These are phyloP conservation scores for Acromyrmex charruanus DNA, from an alignment of 1,140 invertebrate genomes.

Conservation along the genomic window DNA sequence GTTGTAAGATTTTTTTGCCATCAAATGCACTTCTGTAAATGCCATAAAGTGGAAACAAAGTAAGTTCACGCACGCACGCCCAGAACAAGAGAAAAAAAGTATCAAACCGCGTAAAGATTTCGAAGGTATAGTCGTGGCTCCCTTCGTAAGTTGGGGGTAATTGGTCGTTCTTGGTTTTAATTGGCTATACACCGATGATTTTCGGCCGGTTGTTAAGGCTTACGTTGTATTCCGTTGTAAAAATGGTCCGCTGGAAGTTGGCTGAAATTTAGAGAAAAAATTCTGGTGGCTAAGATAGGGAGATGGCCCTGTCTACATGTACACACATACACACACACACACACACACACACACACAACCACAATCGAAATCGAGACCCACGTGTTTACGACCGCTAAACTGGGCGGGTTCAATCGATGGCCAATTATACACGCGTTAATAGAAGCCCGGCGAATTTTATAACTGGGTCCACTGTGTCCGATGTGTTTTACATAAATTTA, in stretches of 20 bases:
- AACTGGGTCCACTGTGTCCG: slow-evolving; percentile 43
- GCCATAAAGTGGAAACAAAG: slow-evolving; percentile 49
- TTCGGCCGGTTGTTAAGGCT: slow-evolving; percentile 83
- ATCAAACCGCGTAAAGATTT: slow-evolving; percentile 14
- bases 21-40: neutral
- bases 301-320: neutral
- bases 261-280: slow-evolving; percentile 73
- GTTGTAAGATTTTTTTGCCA: neutral
- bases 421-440: slow-evolving; percentile 75
- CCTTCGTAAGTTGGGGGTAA: slow-evolving; percentile 72
- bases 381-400: slow-evolving; percentile 81
- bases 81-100: slow-evolving; percentile 69
- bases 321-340: neutral
- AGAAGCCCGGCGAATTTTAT: slow-evolving; percentile 64
- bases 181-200: slow-evolving; percentile 81
- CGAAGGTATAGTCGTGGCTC: slow-evolving; percentile 80
- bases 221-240: slow-evolving; percentile 82
- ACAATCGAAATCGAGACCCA: slow-evolving; percentile 66
- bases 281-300: slow-evolving; percentile 7
- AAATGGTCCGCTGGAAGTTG: slow-evolving; percentile 81
- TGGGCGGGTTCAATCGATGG: slow-evolving; percentile 76
- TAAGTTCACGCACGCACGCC: slow-evolving; percentile 19
- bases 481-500: slow-evolving; percentile 65
- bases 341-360: neutral
- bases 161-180: slow-evolving; percentile 86